Evolutionary conservation across 1,140 invertebrate species (phyloP).

Genomic region (Drosophila sucinea): DNA sequence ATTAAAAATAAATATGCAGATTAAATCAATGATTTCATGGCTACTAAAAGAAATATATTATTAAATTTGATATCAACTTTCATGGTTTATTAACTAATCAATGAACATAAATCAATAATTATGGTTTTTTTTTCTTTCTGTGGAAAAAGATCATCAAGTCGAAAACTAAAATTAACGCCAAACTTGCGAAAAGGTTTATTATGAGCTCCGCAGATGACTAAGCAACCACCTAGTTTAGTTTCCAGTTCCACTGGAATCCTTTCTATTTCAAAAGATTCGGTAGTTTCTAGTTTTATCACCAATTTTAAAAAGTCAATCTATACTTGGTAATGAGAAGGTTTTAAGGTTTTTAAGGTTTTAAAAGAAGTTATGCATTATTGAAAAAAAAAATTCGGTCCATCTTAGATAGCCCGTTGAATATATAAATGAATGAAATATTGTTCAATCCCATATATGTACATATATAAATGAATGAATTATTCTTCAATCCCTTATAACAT

Average conservation of each 20-base stretch:
- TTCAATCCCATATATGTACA: not conserved
- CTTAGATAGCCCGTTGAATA: too few species aligned
- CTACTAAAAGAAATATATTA: slow-evolving; percentile 44
- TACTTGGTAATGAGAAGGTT: too few species aligned
- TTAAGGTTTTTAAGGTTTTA: too few species aligned
- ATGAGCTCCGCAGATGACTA: not conserved
- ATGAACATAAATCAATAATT: slow-evolving; percentile 41
- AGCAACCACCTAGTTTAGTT: not conserved
- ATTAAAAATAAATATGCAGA: slow-evolving; percentile 45
- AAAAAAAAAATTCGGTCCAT: too few species aligned
- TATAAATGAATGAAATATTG: too few species aligned
- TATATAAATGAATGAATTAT: not conserved
- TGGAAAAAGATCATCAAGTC: slow-evolving; percentile 20
- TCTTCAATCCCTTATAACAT: not conserved
- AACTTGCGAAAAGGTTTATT: slow-evolving; percentile 12
- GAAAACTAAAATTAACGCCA: slow-evolving; percentile 34
- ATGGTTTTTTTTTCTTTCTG: not conserved
- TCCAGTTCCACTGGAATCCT: not conserved
- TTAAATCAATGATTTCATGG: slow-evolving; percentile 41
- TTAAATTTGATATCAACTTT: slow-evolving; percentile 59
- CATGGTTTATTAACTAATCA: slow-evolving; percentile 62
- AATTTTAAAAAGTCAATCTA: too few species aligned
- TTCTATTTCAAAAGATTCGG: too few species aligned
- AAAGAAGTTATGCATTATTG: too few species aligned
- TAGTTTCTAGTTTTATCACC: too few species aligned